Conservation (phyloP, 2,113 vertebrate species). For the Parus major region DNA sequence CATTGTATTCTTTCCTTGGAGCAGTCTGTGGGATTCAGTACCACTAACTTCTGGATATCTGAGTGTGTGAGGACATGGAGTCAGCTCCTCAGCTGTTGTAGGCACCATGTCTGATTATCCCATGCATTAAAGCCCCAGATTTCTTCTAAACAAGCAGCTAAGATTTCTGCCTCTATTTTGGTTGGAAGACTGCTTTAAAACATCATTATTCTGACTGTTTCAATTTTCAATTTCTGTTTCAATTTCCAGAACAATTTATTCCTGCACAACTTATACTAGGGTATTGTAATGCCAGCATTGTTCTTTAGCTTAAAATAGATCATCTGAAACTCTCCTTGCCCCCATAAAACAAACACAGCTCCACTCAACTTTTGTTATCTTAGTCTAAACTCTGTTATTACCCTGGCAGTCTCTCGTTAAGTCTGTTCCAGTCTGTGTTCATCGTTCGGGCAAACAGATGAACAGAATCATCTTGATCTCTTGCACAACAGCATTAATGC, state of each 20-base stretch:
- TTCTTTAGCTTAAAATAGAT: slow-evolving; percentile 29
- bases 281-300: slow-evolving; percentile 5
- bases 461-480: neutral
- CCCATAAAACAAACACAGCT: neutral
- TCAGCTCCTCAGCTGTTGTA: neutral
- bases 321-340: neutral
- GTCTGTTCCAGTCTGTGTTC: neutral
- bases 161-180: slow-evolving; percentile 31
- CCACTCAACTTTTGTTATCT: neutral
- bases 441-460: neutral
- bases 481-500: neutral
- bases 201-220: slow-evolving; percentile 15
- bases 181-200: slow-evolving; percentile 12
- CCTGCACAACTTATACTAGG: neutral
- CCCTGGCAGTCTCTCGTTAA: neutral
- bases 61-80: neutral
- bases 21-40: neutral
- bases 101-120: neutral
- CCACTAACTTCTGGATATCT: neutral
- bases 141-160: neutral
- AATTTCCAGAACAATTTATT: slow-evolving; percentile 28
- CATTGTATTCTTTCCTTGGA: neutral
- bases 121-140: neutral
- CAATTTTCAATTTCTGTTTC: slow-evolving; percentile 6
- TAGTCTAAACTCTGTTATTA: neutral